Conservation (phyloP, 2,113 vertebrate genomes). For the Danio rerio region GRCz12tu NC_133199.1:7196501-7197000, state of each 20-base stretch:
- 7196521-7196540: background rate
- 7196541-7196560: background rate
- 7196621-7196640: background rate
- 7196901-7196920: background rate
- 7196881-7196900: constrained; percentile 28
- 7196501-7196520: too few species aligned
- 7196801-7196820: constrained; percentile 47
- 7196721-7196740: background rate
- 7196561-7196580: background rate
- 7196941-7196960: background rate
- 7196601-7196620: background rate
- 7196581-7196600: background rate
- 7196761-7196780: background rate
- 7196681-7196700: background rate
- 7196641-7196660: background rate
- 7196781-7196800: background rate
- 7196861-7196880: constrained; percentile 56
- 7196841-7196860: constrained; percentile 60
- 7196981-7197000: background rate
- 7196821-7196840: constrained; percentile 53
- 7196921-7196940: background rate
- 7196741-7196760: background rate
- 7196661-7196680: constrained; percentile 1
- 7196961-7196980: background rate
- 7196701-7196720: background rate